Conservation (phyloP, 2,113 vertebrate genomes). For the Xerus inauris region DNA sequence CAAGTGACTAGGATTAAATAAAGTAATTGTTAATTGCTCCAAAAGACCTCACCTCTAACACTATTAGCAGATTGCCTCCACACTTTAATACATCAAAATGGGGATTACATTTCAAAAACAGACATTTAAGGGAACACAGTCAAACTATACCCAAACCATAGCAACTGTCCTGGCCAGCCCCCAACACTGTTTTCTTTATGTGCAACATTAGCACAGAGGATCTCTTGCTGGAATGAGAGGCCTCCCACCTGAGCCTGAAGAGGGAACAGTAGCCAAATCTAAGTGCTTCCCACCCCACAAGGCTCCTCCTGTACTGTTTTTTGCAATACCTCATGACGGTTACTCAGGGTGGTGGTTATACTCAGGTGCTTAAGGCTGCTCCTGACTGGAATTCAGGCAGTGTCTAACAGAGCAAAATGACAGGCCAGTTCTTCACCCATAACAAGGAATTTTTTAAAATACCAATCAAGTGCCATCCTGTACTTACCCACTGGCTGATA, state of each 20-base stretch:
- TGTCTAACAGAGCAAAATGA: neutral
- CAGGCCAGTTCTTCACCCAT: neutral
- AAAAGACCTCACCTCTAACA: neutral
- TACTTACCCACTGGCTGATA: neutral
- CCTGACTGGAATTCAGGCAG: neutral
- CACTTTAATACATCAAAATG: neutral
- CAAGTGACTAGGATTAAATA: no score
- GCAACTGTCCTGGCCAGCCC: no score
- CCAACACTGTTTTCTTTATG: neutral
- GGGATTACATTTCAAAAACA: neutral
- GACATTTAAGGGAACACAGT: neutral
- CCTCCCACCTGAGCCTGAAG: neutral
- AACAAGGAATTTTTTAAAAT: neutral
- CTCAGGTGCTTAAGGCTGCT: neutral
- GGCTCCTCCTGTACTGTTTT: no score
- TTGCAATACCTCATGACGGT: accelerated
- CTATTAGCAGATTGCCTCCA: neutral
- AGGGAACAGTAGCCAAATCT: accelerated
- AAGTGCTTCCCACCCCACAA: accelerated
- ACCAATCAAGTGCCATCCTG: neutral
- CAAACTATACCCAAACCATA: neutral
- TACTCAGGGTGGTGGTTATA: accelerated
- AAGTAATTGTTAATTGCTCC: neutral
- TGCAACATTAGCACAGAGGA: neutral
- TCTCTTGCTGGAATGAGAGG: neutral